Percentiles rank a stretch among this genome's conserved stretches.
Conservation (phyloP, 2,797 vertebrate genomes). For the Hybognathus amarus region DNA sequence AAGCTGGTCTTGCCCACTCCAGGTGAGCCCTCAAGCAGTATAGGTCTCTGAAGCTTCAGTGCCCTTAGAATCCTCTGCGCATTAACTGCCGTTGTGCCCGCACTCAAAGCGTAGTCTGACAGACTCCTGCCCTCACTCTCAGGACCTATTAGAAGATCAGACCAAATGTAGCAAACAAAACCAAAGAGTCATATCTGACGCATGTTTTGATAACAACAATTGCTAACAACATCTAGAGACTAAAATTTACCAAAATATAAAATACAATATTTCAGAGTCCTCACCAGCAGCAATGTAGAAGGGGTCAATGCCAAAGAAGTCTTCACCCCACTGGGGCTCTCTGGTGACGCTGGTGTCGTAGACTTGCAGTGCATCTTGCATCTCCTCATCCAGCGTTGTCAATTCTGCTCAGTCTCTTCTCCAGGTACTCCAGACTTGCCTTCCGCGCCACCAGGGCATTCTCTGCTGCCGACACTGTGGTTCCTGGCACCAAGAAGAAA, state of each 20-base stretch:
- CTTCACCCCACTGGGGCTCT: slow-evolving; percentile 84
- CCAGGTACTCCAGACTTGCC: slow-evolving; percentile 85
- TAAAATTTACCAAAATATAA: not conserved
- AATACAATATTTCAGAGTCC: not conserved
- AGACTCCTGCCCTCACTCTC: slow-evolving; percentile 74
- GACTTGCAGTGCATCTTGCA: slow-evolving; percentile 83
- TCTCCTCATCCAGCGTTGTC: slow-evolving; percentile 79
- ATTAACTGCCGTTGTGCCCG: slow-evolving; percentile 93
- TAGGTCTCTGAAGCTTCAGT: slow-evolving; percentile 89
- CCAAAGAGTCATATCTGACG: not conserved
- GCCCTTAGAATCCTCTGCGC: slow-evolving; percentile 90
- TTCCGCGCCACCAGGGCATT: slow-evolving; percentile 78
- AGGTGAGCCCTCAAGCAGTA: slow-evolving; percentile 95
- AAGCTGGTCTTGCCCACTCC: slow-evolving; percentile 98
- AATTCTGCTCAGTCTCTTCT: slow-evolving; percentile 78
- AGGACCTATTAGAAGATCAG: slow-evolving; percentile 74
- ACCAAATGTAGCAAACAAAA: not conserved
- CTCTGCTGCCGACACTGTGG: slow-evolving; percentile 83
- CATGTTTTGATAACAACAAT: not conserved
- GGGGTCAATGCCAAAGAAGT: slow-evolving; percentile 89
- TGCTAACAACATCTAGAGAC: not conserved
- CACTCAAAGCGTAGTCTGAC: slow-evolving; percentile 87
- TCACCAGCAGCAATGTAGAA: slow-evolving; percentile 92
- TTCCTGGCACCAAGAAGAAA: slow-evolving; percentile 75
- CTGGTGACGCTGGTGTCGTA: slow-evolving; percentile 81